phyloP scores from a whole-genome alignment of 1,140 invertebrate genomes.

The Drosophila sproati region DNA sequence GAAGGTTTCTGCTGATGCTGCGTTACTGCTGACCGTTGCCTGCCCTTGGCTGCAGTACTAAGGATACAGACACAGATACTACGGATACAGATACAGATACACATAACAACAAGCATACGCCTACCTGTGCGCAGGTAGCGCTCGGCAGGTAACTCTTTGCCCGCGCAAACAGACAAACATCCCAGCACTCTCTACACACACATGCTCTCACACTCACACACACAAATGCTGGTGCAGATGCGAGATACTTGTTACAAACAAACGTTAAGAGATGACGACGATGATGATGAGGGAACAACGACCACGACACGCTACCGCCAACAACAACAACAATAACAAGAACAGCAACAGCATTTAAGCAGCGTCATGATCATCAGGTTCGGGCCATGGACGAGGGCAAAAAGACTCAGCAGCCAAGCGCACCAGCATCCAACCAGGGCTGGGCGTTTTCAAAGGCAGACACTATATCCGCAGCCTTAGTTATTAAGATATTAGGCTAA shows the following conservation, averaged over 20 bases:
- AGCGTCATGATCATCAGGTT: slow-evolving; percentile 70
- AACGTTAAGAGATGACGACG: slow-evolving; percentile 58
- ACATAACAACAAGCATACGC: slow-evolving; percentile 61
- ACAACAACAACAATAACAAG: slow-evolving; percentile 39
- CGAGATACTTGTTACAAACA: slow-evolving; percentile 76
- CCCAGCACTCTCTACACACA: background rate
- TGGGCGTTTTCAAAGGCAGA: slow-evolving; percentile 1
- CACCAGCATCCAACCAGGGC: slow-evolving; percentile 42
- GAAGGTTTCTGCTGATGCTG: slow-evolving; percentile 60
- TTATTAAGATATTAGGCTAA: no score
- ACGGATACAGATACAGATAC: slow-evolving; percentile 28
- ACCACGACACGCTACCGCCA: slow-evolving; percentile 57
- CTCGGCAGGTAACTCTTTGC: slow-evolving; percentile 72
- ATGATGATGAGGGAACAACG: slow-evolving; percentile 22
- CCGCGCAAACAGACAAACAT: slow-evolving; percentile 51
- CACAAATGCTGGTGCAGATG: slow-evolving; percentile 56
- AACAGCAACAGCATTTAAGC: slow-evolving; percentile 53
- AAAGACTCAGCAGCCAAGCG: slow-evolving; percentile 35
- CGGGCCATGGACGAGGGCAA: slow-evolving; percentile 37
- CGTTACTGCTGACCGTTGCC: slow-evolving; percentile 62
- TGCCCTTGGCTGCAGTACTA: slow-evolving; percentile 37
- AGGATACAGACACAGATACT: slow-evolving; percentile 53
- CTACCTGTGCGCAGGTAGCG: slow-evolving; percentile 77
- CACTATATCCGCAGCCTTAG: no score
- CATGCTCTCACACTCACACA: slow-evolving; percentile 33